Conservation (phyloP, 2,888 invertebrate species). For the Dynastes hyllus region DNA sequence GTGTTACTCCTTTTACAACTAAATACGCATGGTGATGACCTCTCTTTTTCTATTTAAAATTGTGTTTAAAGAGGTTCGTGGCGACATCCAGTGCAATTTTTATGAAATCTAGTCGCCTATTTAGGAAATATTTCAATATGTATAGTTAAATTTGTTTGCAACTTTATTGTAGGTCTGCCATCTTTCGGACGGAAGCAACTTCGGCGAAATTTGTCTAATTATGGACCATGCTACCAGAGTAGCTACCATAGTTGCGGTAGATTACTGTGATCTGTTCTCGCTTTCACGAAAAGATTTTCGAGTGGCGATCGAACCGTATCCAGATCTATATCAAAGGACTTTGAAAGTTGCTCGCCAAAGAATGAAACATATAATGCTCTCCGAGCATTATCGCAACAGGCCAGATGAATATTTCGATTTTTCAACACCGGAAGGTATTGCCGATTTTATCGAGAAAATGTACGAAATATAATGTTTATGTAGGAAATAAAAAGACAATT, state of each 20-base stretch:
- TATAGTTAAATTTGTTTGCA: too few relatives aligned
- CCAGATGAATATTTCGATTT: constrained; percentile 48
- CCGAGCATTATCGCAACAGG: constrained; percentile 40
- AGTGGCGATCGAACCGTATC: constrained; percentile 66
- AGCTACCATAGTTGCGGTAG: constrained; percentile 70
- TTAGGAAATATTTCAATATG: too few relatives aligned
- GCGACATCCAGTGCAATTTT: too few relatives aligned
- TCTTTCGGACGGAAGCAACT: constrained; percentile 71
- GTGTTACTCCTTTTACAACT: too few relatives aligned
- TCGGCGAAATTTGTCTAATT: constrained; percentile 71
- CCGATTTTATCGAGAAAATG: constrained; percentile 41
- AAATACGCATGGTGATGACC: too few relatives aligned
- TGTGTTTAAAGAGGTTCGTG: too few relatives aligned
- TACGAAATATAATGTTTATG: constrained; percentile 39
- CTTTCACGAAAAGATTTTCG: constrained; percentile 68
- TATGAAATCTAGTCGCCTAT: too few relatives aligned
- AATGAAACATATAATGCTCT: constrained; percentile 40
- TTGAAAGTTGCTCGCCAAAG: constrained; percentile 61
- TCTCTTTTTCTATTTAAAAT: too few relatives aligned
- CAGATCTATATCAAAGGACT: constrained; percentile 65
- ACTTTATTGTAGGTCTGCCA: constrained; percentile 68
- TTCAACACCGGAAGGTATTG: constrained; percentile 41
- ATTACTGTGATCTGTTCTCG: constrained; percentile 70
- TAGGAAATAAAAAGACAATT: too few relatives aligned
- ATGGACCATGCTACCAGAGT: constrained; percentile 68